A percentile compares a stretch with the other conserved stretches of the same genome.
Conservation (phyloP, 2,113 vertebrate species). For the Dicrurus megarhynchus region DNA sequence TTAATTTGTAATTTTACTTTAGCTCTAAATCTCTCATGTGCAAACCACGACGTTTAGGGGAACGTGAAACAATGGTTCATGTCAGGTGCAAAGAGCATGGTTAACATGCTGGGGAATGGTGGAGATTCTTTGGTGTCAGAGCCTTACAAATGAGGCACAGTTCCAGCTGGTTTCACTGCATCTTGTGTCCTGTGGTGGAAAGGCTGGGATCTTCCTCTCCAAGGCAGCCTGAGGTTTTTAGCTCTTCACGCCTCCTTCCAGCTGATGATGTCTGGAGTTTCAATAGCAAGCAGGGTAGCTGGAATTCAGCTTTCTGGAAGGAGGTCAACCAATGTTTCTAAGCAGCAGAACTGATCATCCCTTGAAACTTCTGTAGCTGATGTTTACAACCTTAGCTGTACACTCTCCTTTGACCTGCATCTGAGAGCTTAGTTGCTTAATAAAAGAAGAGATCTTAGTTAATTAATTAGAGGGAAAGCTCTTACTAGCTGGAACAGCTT, state of each 20-base stretch:
- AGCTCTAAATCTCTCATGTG: neutral
- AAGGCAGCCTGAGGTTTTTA: neutral
- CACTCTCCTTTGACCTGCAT: neutral
- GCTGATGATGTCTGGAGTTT: neutral
- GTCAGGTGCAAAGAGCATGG: neutral
- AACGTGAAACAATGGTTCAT: neutral
- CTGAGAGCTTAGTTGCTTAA: neutral
- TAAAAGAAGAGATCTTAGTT: neutral
- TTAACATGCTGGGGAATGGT: neutral
- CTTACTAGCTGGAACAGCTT: neutral
- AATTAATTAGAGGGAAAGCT: neutral
- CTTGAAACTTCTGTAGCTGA: neutral
- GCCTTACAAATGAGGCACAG: neutral
- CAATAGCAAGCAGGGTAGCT: neutral
- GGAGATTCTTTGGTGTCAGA: neutral
- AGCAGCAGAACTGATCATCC: neutral
- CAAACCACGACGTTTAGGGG: neutral
- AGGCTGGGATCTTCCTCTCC: neutral
- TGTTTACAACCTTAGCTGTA: neutral
- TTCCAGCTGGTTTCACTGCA: neutral
- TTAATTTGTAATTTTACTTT: neutral
- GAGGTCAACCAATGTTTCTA: neutral
- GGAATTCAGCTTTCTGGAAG: neutral
- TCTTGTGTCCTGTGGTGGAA: neutral
- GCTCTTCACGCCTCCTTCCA: neutral